Evolutionary conservation across 92 coral and sea anemone genomes (phyloP).

Genomic region (Siderastrea radians): DNA sequence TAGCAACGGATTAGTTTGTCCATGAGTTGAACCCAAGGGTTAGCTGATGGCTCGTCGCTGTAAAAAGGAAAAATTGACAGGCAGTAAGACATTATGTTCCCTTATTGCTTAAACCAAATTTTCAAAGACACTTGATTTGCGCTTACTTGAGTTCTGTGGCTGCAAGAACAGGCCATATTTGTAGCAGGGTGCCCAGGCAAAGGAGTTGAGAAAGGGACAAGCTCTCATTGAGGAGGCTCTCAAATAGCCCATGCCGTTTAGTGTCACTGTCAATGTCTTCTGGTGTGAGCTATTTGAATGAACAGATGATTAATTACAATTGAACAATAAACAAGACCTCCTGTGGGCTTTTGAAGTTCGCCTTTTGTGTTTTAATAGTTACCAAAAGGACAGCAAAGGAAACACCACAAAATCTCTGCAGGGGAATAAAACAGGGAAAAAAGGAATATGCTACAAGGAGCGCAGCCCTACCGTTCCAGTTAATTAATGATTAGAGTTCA

Average conservation of each 20-base stretch:
- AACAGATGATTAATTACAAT: not conserved
- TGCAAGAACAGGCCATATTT: constrained; percentile 94
- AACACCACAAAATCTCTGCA: not conserved
- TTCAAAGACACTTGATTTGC: not conserved
- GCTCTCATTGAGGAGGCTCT: constrained; percentile 74
- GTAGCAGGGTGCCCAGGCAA: constrained; percentile 79
- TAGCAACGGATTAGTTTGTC: constrained; percentile 71
- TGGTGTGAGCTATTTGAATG: constrained; percentile 72
- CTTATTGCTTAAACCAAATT: not conserved
- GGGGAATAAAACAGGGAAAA: no score
- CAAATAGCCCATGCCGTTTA: constrained; percentile 84
- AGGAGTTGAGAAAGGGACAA: constrained; percentile 67
- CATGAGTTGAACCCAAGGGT: constrained; percentile 89
- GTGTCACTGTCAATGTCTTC: constrained; percentile 92
- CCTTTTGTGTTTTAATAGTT: not conserved
- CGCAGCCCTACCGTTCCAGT: no score
- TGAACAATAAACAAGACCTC: not conserved
- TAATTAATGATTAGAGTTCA: no score
- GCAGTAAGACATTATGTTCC: not conserved
- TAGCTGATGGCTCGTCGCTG: constrained; percentile 80
- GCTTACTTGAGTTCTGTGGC: constrained; percentile 89
- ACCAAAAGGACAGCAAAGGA: not conserved
- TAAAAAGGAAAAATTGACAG: not conserved
- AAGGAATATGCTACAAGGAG: no score
- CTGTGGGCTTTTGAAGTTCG: no score